Evolutionary conservation across 2,113 vertebrate genomes (phyloP), one percentile per base, ranked within the genome.

Genomic region (Pipa parva): DNA sequence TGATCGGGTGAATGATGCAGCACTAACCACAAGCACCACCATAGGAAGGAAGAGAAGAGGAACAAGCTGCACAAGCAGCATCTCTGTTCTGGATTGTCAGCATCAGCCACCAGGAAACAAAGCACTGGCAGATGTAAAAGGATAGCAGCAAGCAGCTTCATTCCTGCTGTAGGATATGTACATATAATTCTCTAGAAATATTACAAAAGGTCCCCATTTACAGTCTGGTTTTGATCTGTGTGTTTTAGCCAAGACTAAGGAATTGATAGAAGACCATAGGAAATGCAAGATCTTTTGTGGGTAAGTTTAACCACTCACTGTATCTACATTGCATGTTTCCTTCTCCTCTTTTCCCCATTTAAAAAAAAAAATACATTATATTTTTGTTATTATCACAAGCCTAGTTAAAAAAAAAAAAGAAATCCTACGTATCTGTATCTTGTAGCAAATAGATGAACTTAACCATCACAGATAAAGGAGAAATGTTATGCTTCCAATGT

Each of bases 1-100:
- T 74, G 83, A 84, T 84, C 75, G 79, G 88, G 80, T 73, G 85
- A 81, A 80, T 83, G 83, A 81, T 77, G 92, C 91, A 77, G 86
- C 85, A 71, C 82, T 80, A 88, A 82, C 88, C 89, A 83, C 88
- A 85, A 88, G 86, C 85, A 68, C 29, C 66, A 70, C 48, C 59
- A 59, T 39, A 59, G 84, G 85, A 84, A 91, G 83, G 7, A 77
- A 86, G 73, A 78, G 74, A 72, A 85, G 80, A 78, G 73, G 64
- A 79, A 79, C 78, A 81, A 72, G 28, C 76, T 79, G 76, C 70
- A 81, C 80, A 83, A 73, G 33, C 76, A 80, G 76, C 60, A 80
- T 73, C 63, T 65, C 58, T 57, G 71, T 71, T 7, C 75, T 74
- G 89, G 87, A 91, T 79, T 84, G 87, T 71, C 59, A 80, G 77